These are phyloP conservation scores for Peromyscus polionotus DNA, from an alignment of 2,113 vertebrate genomes.

Conservation along the genomic window DNA sequence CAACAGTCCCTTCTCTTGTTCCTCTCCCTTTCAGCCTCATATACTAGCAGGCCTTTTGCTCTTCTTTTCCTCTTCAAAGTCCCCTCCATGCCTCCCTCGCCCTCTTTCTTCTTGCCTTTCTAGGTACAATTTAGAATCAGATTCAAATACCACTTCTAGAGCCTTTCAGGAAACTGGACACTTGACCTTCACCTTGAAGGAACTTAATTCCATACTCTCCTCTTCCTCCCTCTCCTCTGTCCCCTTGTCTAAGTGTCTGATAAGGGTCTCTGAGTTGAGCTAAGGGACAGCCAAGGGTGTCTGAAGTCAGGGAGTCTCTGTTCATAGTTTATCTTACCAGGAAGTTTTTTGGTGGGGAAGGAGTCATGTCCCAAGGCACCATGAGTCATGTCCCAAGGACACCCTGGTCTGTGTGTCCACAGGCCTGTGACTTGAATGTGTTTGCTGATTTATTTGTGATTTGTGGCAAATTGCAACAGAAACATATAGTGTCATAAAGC, in stretches of 20 bases:
- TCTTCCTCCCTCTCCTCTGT: neutral
- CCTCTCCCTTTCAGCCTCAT: neutral
- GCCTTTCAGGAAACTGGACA: slow-evolving; percentile 1
- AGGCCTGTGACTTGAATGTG: neutral
- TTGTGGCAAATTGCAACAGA: slow-evolving; percentile 42
- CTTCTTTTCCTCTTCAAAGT: neutral
- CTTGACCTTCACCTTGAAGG: slow-evolving; percentile 59
- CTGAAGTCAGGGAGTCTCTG: neutral
- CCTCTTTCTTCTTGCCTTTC: neutral
- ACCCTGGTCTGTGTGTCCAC: neutral
- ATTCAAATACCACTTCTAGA: neutral
- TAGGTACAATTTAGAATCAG: neutral
- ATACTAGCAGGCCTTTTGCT: neutral
- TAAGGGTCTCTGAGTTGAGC: neutral
- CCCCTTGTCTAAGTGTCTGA: neutral
- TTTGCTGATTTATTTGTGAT: slow-evolving; percentile 56
- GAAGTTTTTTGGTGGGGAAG: neutral
- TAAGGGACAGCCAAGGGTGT: neutral
- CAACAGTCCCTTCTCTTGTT: neutral
- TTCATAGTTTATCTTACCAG: neutral
- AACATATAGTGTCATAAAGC: neutral
- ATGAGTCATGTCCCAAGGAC: neutral
- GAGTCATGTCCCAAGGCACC: neutral
- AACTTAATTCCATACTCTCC: neutral
- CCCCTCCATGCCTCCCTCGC: neutral